Evolutionary conservation across 53 echinoderm and acorn worm species (phyloP).

Genomic region (Patiria pectinifera): DNA sequence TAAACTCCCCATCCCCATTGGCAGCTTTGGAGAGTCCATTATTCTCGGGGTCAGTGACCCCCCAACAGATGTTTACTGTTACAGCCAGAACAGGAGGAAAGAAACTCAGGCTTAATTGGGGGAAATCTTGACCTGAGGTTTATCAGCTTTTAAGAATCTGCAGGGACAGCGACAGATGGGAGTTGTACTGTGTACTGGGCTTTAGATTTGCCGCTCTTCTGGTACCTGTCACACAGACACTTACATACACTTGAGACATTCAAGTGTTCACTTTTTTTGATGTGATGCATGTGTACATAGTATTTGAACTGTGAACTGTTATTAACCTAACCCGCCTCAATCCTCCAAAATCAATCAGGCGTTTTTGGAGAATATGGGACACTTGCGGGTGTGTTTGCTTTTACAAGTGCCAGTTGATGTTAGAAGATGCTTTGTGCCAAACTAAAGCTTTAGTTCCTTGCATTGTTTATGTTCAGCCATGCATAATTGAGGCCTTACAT

Average conservation of each 20-base stretch:
- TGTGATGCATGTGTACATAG: too few species aligned
- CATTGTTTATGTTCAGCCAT: too few species aligned
- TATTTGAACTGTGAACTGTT: too few species aligned
- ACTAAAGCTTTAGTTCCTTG: too few species aligned
- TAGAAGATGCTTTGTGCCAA: too few species aligned
- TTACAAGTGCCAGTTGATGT: too few species aligned
- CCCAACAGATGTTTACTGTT: constrained; percentile 24
- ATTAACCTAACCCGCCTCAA: too few species aligned
- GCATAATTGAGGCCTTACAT: too few species aligned
- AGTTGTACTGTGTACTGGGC: not conserved
- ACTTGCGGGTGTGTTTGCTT: too few species aligned
- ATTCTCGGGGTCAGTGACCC: constrained; percentile 14
- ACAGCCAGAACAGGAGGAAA: not conserved
- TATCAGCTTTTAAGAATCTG: not conserved
- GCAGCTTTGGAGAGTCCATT: not conserved
- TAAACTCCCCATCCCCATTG: not conserved
- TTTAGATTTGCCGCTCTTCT: not conserved
- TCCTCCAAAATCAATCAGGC: too few species aligned
- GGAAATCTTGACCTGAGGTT: constrained; percentile 10
- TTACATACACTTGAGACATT: not conserved
- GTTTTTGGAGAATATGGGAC: too few species aligned
- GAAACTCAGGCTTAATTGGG: not conserved
- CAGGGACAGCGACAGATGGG: not conserved
- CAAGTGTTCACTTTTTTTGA: too few species aligned
- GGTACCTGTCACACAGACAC: not conserved